Evolutionary conservation across 1,140 invertebrate genomes (phyloP), one percentile per base, ranked within the genome.

Genomic region (Thaumetopoea pityocampa): DNA sequence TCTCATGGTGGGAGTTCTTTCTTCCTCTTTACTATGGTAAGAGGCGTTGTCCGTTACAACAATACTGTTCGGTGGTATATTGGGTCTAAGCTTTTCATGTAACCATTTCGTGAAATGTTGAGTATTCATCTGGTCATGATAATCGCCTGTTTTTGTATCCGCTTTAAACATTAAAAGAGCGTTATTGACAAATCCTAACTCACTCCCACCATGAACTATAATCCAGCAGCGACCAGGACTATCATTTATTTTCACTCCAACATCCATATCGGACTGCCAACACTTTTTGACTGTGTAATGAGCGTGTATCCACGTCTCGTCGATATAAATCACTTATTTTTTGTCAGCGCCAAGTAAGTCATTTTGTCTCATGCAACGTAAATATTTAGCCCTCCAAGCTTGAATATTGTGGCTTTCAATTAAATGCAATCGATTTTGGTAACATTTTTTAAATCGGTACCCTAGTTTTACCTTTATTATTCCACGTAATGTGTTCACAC

Each of bases 51-150:
- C n/a, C n/a, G n/a, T n/a, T n/a, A n/a, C n/a, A n/a, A n/a, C n/a
- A n/a, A n/a, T n/a, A n/a, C n/a, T n/a, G 15, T 42, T 42, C 2
- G 8, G 26, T 6, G 47, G 40, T 22, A 56, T 15, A 48, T 57
- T 62, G 2, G 53, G 53, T 8, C 53, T 18, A 2, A 62, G 8
- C 32, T 54, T 37, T 20, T 45, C 32, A 8, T 22, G 20, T 0
- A 54, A 8, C 54, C 54, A 58, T 22, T 58, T 51, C 6, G 8
- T 40, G 19, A 51, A 55, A 47, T 53, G 53, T 6, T 53, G 22
- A 1, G 5, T 12, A 48, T 54, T 56, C 50, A 60, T 64, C 22
- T 53, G 22, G 6, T 49, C 28, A 30, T 56, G 51, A 28, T 56
- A 59, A 17, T 59, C 52, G 0, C 33, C 51, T 3, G 23, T 36